Evolutionary conservation across 2,797 vertebrate species (phyloP).

Genomic region (Microcaecilia unicolor): DNA sequence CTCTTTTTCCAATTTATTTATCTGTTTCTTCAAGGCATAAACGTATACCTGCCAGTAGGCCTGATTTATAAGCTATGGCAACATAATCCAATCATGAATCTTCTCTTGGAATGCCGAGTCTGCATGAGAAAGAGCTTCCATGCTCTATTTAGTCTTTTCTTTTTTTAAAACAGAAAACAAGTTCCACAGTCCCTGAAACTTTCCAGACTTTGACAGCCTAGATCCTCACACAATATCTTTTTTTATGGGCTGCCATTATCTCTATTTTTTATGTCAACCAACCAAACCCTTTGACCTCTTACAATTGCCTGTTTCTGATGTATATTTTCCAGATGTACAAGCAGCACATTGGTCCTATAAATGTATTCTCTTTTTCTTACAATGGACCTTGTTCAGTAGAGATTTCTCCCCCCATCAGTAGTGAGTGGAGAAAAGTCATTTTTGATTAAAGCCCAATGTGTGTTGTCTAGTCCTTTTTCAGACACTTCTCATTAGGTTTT

Average conservation of each 20-base stretch:
- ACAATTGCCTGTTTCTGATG: slow-evolving; percentile 1
- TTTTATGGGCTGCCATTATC: slow-evolving; percentile 1
- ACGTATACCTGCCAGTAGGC: slow-evolving; percentile 39
- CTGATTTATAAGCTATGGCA: slow-evolving; percentile 50
- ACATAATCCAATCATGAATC: slow-evolving; percentile 51
- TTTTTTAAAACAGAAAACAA: slow-evolving; percentile 29
- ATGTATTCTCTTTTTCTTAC: too few relatives aligned
- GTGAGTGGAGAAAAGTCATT: too few relatives aligned
- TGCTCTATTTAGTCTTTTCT: slow-evolving; percentile 27
- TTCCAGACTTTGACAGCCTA: slow-evolving; percentile 22
- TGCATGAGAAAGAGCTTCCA: slow-evolving; percentile 24
- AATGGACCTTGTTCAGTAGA: too few relatives aligned
- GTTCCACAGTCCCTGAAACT: slow-evolving; percentile 14
- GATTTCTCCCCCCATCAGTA: too few relatives aligned
- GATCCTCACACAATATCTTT: too few relatives aligned
- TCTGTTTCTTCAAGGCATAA: slow-evolving; percentile 47
- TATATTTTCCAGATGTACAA: slow-evolving; percentile 9
- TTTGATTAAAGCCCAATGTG: too few relatives aligned
- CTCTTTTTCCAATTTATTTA: slow-evolving; percentile 45
- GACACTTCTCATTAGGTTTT: too few relatives aligned
- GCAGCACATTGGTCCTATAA: too few relatives aligned
- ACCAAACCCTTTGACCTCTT: slow-evolving; percentile 3
- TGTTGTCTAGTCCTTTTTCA: too few relatives aligned
- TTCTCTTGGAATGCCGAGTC: slow-evolving; percentile 38
- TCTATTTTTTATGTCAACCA: slow-evolving; percentile 10